Conservation (phyloP, 2,888 invertebrate species). For the Nematopogon swammerdamellus region DNA sequence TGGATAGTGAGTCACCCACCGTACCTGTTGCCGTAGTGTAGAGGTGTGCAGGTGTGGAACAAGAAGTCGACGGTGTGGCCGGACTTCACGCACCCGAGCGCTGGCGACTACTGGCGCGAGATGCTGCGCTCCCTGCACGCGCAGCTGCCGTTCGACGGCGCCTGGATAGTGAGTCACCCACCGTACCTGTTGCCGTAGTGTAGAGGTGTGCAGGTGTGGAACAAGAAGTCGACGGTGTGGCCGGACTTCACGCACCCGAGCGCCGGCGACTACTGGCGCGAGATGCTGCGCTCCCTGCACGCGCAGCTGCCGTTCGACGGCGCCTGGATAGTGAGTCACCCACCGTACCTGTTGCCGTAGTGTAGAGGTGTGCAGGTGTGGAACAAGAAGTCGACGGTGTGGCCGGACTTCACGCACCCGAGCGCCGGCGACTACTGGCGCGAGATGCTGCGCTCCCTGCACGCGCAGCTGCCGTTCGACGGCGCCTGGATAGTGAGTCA, state of each 20-base stretch:
- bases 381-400: slow-evolving; percentile 70
- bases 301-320: slow-evolving; percentile 60
- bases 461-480: no score
- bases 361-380: no score
- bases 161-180: slow-evolving; percentile 70
- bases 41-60: slow-evolving; percentile 64
- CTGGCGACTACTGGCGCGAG: slow-evolving; percentile 67
- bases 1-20: slow-evolving; percentile 68
- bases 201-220: slow-evolving; percentile 46
- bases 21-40: neutral
- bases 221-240: slow-evolving; percentile 65
- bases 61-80: slow-evolving; percentile 69
- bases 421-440: slow-evolving; percentile 68
- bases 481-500: slow-evolving; percentile 82
- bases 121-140: slow-evolving; percentile 65
- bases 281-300: slow-evolving; percentile 47
- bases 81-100: slow-evolving; percentile 75
- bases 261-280: slow-evolving; percentile 67
- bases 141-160: slow-evolving; percentile 69
- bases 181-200: slow-evolving; percentile 9
- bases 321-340: slow-evolving; percentile 78
- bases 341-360: no score
- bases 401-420: slow-evolving; percentile 81
- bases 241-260: slow-evolving; percentile 80
- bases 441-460: no score